These are phyloP conservation scores for Latrodectus hesperus DNA, from an alignment of 2,888 invertebrate species.

Conservation along the genomic window DNA sequence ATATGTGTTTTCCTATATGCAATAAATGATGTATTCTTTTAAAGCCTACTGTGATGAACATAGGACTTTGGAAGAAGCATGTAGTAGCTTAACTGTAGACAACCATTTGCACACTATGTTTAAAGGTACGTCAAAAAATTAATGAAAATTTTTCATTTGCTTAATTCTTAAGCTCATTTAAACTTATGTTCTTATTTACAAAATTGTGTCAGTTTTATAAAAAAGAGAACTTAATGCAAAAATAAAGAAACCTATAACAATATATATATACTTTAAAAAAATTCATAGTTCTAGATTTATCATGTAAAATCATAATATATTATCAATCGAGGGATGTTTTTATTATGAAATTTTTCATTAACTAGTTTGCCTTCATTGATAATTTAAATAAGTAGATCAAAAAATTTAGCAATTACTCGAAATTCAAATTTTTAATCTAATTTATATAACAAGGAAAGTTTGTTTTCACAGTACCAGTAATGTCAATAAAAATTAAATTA, in stretches of 20 bases:
- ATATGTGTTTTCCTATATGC: background rate
- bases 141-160: background rate
- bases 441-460: background rate
- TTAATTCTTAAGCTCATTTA: background rate
- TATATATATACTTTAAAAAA: too few relatives aligned
- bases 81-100: constrained; percentile 75
- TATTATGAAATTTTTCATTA: background rate
- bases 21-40: background rate
- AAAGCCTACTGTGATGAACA: constrained; percentile 69
- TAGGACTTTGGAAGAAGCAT: constrained; percentile 72
- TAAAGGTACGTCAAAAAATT: constrained; percentile 72
- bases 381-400: background rate
- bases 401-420: background rate
- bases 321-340: background rate
- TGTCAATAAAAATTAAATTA: too few relatives aligned
- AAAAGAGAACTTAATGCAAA: too few relatives aligned
- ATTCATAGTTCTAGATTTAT: background rate
- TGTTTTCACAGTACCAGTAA: background rate
- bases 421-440: background rate
- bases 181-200: too few relatives aligned
- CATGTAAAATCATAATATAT: background rate
- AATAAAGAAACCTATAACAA: too few relatives aligned
- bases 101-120: constrained; percentile 75
- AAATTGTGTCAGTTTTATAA: too few relatives aligned
- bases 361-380: background rate